Evolutionary conservation across 2,888 invertebrate species (phyloP), one percentile per base, ranked within the genome.

Genomic region (Drosophila quinaria): DNA sequence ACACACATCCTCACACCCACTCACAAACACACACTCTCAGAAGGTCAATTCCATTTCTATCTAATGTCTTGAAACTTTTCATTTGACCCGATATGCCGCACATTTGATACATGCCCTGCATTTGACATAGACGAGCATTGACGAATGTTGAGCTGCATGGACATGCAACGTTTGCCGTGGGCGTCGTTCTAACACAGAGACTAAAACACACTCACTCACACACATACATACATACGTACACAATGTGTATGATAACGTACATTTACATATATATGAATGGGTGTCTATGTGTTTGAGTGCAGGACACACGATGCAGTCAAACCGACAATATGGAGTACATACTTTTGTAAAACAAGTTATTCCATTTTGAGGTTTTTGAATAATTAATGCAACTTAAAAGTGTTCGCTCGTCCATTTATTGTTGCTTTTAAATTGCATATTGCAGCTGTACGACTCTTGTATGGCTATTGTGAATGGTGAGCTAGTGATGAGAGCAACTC

Each of bases 361-460:
- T 86, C 80, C 88, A 88, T 86, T 86, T 76, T 78, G 78, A 85
- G 86, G 86, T 76, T 71, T 79, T 70, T 89, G 82, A 80, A 88
- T 86, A 89, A 89, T 89, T 87, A 89, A 86, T 86, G 67, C 70
- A 69, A 79, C 88, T 85, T 84, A 84, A 89, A 89, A 89, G 76
- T 84, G 87, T 60, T 84, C 73, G 50, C 60, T 72, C 77, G 68
- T 75, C 60, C 82, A 74, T 68, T 77, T 74, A 66, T 70, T 75
- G 82, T 72, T 71, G 68, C 70, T 52, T 61, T 64, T 76, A 56
- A 66, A 68, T 65, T 74, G 70, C 70, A 80, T 68, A 63, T 59
- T 70, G 59, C 66, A 39, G 15, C 37, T 61, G 22, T 52, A 35
- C 9, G 29, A 4, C 22, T 22, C 4, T 22, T 49, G 42, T 9